Evolutionary conservation across 2,113 vertebrate species (phyloP), one percentile per base, ranked within the genome.

Genomic region (Ameiurus melas): DNA sequence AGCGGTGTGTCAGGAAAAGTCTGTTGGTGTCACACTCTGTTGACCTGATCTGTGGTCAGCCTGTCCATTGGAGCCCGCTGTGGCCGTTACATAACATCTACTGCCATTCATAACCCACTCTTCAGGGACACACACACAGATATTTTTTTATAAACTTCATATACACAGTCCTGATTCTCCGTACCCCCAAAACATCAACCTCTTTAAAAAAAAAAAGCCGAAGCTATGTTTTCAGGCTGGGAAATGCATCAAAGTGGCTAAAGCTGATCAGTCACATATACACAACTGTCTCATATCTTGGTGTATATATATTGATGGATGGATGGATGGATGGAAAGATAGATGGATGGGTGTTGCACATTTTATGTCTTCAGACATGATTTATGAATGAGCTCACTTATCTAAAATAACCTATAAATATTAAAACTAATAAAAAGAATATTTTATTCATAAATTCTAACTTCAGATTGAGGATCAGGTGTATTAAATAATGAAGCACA

Each of bases 21-120:
- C 91, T 96, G 95, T 95, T 95, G 94, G 95, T 96, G 95, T 96
- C 95, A 96, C 95, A 96, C 94, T 95, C 95, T 92, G 94, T 94
- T 96, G 95, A 96, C 95, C 95, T 95, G 95, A 95, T 95, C 95
- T 96, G 94, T 93, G 94, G 92, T 95, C 92, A 92, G 94, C 93
- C 95, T 96, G 95, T 96, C 95, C 95, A 93, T 92, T 94, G 90
- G 90, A 92, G 92, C 93, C 95, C 94, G 80, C 93, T 93, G 95
- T 94, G 95, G 93, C 95, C 94, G 94, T 96, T 96, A 95, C 94
- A 95, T 96, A 95, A 96, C 94, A 94, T 94, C 92, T 88, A 92
- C 95, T 96, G 95, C 95, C 95, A 95, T 94, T 95, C 95, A 95
- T 92, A 93, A 85, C 83, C 89, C 57, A 89, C 90, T 93, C 95